Conservation (phyloP, 2,113 vertebrate genomes). For the Caranx ignobilis region DNA sequence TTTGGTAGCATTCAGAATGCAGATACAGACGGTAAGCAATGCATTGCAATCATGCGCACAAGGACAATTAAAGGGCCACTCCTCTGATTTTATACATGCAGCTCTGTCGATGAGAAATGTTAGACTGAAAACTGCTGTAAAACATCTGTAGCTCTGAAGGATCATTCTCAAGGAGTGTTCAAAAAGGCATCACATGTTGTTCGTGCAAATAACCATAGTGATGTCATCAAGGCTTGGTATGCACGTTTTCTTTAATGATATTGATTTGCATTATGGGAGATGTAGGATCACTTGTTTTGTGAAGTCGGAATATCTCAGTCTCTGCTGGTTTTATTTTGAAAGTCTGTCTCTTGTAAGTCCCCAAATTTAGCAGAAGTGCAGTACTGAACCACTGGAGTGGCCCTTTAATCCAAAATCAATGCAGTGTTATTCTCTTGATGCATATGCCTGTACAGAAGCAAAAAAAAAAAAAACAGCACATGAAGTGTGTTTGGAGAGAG, state of each 20-base stretch:
- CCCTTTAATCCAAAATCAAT: constrained; percentile 17
- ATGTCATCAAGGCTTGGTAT: not conserved
- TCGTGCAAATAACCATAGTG: not conserved
- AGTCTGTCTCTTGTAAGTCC: not conserved
- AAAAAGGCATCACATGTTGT: not conserved
- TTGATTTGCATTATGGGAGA: constrained; percentile 13
- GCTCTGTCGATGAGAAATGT: not conserved
- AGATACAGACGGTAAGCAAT: not conserved
- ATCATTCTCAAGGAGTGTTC: not conserved
- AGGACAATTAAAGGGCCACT: not conserved
- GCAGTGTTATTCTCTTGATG: not conserved
- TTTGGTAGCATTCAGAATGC: not conserved
- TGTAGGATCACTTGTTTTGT: not conserved
- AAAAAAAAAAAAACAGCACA: constrained; percentile 5
- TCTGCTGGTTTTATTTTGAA: not conserved
- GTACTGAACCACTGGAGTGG: not conserved
- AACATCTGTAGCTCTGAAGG: not conserved
- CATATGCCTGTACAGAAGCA: constrained; percentile 14
- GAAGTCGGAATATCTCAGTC: not conserved
- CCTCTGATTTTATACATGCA: not conserved
- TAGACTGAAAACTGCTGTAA: not conserved
- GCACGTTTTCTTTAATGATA: not conserved
- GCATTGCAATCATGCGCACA: not conserved
- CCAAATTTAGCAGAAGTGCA: not conserved
- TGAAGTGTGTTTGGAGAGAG: not conserved